These are phyloP conservation scores for Embidobia sp. DNA, from an alignment of 2,888 invertebrate genomes.

Conservation along the genomic window DNA sequence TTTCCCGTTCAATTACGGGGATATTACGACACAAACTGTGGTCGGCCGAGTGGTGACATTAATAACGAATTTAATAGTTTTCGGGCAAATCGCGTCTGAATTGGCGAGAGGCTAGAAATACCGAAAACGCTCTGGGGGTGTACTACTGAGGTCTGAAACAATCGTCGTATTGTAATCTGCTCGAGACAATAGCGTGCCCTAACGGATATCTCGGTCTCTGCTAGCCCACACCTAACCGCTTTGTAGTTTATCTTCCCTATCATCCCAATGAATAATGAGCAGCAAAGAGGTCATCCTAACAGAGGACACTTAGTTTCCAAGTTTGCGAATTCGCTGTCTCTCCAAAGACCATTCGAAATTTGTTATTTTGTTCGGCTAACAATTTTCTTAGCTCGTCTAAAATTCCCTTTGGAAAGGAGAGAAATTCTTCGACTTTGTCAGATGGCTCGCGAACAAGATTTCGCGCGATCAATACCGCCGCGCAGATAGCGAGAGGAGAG, in stretches of 20 bases:
- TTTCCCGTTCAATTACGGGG: conserved; percentile 68
- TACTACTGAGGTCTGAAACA: conserved; percentile 77
- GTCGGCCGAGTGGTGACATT: conserved; percentile 68
- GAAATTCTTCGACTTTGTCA: too few relatives aligned
- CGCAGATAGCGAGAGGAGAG: conserved; percentile 7
- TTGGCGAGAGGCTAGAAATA: conserved; percentile 68
- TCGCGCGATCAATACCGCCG: too few relatives aligned
- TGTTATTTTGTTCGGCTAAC: too few relatives aligned
- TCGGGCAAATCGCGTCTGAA: conserved; percentile 65
- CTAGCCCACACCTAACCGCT: conserved; percentile 65
- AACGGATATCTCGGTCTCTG: conserved; percentile 74
- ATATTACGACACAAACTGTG: conserved; percentile 67
- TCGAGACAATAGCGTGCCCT: conserved; percentile 76
- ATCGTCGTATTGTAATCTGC: conserved; percentile 79
- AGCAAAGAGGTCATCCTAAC: conserved; percentile 68
- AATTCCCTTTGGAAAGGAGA: too few relatives aligned
- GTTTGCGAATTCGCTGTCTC: conserved; percentile 7
- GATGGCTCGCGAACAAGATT: too few relatives aligned
- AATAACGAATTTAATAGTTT: conserved; percentile 78
- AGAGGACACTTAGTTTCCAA: conserved; percentile 37
- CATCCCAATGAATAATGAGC: conserved; percentile 76
- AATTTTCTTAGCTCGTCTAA: too few relatives aligned
- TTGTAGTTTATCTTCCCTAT: conserved; percentile 71
- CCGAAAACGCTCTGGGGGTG: conserved; percentile 66
- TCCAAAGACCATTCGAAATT: not conserved